phyloP scores from a whole-genome alignment of 2,888 invertebrate genomes.

The Caenorhabditis afra region DNA sequence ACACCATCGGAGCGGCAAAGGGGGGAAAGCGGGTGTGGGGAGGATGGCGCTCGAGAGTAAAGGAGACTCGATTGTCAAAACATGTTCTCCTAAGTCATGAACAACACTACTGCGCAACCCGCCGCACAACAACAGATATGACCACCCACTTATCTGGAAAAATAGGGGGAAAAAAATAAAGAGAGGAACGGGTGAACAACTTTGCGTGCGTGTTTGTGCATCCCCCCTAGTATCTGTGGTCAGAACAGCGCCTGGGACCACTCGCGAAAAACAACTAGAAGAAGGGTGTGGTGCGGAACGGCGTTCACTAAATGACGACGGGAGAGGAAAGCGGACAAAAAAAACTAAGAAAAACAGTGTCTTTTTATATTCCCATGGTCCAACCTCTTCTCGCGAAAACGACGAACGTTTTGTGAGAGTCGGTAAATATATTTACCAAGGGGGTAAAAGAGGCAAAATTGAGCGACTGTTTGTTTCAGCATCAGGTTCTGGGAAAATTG shows the following conservation, averaged over 20 bases:
- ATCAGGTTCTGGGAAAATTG: slow-evolving; percentile 9
- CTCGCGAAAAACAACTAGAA: slow-evolving; percentile 16
- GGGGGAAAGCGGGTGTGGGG: background rate
- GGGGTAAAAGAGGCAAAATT: background rate
- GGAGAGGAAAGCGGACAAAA: too few species aligned
- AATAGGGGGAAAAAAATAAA: background rate
- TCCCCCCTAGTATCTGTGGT: slow-evolving; percentile 42
- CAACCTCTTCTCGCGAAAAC: too few species aligned
- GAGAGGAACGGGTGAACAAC: background rate
- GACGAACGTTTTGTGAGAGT: background rate
- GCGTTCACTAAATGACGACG: background rate
- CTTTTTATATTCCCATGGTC: too few species aligned
- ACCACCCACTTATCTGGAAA: slow-evolving; percentile 46
- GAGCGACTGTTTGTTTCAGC: slow-evolving; percentile 3
- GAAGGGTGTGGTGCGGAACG: background rate
- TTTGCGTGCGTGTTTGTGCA: slow-evolving; percentile 7
- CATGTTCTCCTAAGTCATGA: slow-evolving; percentile 55
- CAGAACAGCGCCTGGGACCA: slow-evolving; percentile 22
- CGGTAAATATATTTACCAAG: slow-evolving; percentile 2
- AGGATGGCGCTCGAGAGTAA: background rate
- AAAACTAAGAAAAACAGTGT: too few species aligned
- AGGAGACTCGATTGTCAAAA: slow-evolving; percentile 48
- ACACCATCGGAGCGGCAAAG: slow-evolving; percentile 28
- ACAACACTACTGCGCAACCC: slow-evolving; percentile 15
- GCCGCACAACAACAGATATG: slow-evolving; percentile 17